phyloP scores from a whole-genome alignment of 2,888 invertebrate genomes.

The Polyommatus icarus region DNA sequence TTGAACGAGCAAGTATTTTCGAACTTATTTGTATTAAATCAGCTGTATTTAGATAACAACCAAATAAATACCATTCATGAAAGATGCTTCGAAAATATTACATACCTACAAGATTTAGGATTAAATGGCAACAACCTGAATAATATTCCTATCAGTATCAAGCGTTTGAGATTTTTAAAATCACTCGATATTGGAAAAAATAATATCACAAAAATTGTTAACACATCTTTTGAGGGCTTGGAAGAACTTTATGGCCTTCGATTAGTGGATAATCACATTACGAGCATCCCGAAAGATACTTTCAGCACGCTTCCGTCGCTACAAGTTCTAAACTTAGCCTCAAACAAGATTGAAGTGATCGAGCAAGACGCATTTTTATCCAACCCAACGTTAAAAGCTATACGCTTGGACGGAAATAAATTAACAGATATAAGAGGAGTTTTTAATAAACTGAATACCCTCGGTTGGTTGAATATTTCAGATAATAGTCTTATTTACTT shows the following conservation, averaged over 20 bases:
- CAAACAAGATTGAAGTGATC: conserved; percentile 87
- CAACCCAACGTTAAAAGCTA: conserved; percentile 86
- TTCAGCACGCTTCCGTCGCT: conserved; percentile 86
- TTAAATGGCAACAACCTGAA: conserved; percentile 86
- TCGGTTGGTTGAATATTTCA: conserved; percentile 90
- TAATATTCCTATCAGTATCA: conserved; percentile 84
- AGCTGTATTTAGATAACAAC: conserved; percentile 87
- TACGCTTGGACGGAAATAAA: conserved; percentile 88
- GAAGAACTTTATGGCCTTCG: conserved; percentile 87
- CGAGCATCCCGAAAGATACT: conserved; percentile 86
- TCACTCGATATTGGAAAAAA: conserved; percentile 91
- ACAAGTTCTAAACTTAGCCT: conserved; percentile 89
- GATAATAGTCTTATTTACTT: conserved; percentile 89
- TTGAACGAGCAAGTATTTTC: conserved; percentile 85
- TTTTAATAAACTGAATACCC: conserved; percentile 85
- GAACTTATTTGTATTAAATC: conserved; percentile 86
- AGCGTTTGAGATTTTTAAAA: conserved; percentile 84
- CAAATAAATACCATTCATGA: conserved; percentile 83
- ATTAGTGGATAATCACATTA: conserved; percentile 88
- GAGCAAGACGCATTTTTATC: conserved; percentile 88
- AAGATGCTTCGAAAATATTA: conserved; percentile 87
- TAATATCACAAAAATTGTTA: conserved; percentile 84
- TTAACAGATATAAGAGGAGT: conserved; percentile 88
- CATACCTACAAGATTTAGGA: conserved; percentile 88
- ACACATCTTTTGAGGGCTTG: conserved; percentile 87